Base-by-base conservation (phyloP, 2,113 vertebrate species). In the Calonectris borealis region DNA sequence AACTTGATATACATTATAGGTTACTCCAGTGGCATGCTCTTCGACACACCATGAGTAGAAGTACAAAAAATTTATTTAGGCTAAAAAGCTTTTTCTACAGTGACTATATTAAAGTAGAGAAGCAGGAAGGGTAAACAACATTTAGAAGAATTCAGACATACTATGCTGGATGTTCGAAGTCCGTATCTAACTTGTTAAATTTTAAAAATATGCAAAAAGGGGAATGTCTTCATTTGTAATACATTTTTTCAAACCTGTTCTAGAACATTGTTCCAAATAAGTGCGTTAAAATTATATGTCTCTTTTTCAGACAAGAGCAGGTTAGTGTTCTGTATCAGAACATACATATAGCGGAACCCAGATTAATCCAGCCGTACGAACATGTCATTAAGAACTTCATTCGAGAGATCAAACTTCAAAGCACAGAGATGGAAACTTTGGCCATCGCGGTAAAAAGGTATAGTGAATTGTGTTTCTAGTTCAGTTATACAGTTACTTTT, bases 401-500 rank as follows among this genome's bases (percentile, higher is more conserved):
- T 81, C 98, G 97, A 66, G 99, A 99, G 98, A 99, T 99, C 98
- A 99, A 97, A 96, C 98, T 99, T 92, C 99, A 99, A 95, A 99
- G 98, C 96, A 97, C 98, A 18, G 99, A 99, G 93, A 99, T 99
- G 99, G 99, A 99, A 95, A 99, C 98, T 96, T 96, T 99, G 96
- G 99, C 99, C 3, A 97, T 99, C 2, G 98, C 99, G 2, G 99
- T 99, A 40, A 99, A 99, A 98, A 99, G 99, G 99, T 99, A 98
- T 25, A 69, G 46, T 61, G 25, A 70, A 40, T 71, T 15, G 8
- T 71, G 26, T 75, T 87, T 48, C n/a, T 84, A 32, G 29, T 83
- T 88, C n/a, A 57, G 7, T 71, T 86, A 38, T 9, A 8, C 20
- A 46, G 16, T 78, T 94, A 34, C 8, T 76, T 76, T 75, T 83